Conservation (phyloP, 2,797 vertebrate species). For the Paratrypauchen microcephalus region DNA sequence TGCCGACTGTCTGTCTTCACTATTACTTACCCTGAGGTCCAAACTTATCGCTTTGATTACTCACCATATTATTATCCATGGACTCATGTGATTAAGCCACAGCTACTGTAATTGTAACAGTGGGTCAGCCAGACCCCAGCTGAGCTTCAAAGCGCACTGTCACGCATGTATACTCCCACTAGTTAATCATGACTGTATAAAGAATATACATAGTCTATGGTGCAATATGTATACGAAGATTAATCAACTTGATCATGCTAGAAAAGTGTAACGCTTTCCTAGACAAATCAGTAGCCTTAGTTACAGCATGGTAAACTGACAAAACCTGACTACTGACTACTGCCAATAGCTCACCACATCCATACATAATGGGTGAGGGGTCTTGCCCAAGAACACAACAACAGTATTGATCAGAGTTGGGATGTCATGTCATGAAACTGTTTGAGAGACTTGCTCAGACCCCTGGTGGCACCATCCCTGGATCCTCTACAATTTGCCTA, state of each 20-base stretch:
- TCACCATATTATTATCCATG: slow-evolving; percentile 7
- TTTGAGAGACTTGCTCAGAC: no score
- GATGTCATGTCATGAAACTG: no score
- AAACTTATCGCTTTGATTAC: background rate
- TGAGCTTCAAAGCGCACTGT: slow-evolving; percentile 35
- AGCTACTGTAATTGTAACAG: slow-evolving; percentile 25
- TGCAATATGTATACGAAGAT: background rate
- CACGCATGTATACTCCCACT: slow-evolving; percentile 47
- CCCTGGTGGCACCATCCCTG: no score
- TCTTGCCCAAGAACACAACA: background rate
- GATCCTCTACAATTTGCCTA: no score
- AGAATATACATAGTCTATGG: no score
- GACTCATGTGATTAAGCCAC: slow-evolving; percentile 13
- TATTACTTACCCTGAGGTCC: slow-evolving; percentile 30
- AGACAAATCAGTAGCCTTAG: background rate
- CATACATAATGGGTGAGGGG: no score
- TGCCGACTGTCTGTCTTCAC: slow-evolving; percentile 26
- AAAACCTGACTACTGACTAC: background rate
- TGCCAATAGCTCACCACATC: no score
- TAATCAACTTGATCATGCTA: background rate
- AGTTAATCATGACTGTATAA: background rate
- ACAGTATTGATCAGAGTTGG: background rate
- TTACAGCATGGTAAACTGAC: background rate
- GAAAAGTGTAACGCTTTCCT: background rate
- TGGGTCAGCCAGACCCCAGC: slow-evolving; percentile 32